phyloP scores from a whole-genome alignment of 2,113 vertebrate genomes.

The Aldabrachelys gigantea region DNA sequence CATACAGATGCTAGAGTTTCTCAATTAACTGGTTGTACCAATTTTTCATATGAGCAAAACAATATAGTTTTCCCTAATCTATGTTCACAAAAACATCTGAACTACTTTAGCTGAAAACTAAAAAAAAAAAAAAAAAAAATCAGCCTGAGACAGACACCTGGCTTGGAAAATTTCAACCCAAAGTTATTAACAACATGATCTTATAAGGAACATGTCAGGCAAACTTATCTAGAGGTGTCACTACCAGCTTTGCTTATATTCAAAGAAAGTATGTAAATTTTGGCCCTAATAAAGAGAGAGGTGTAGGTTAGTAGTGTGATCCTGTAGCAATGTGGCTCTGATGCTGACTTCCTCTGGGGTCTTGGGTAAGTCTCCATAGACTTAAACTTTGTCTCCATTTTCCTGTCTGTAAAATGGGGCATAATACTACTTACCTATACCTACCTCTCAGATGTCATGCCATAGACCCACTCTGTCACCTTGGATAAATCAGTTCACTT shows the following conservation, averaged over 20 bases:
- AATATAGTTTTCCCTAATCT: too few species aligned
- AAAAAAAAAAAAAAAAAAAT: not conserved
- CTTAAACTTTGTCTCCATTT: not conserved
- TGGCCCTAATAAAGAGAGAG: not conserved
- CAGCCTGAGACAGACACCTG: not conserved
- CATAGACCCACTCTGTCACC: not conserved
- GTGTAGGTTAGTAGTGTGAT: not conserved
- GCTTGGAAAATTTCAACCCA: not conserved
- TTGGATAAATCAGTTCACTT: not conserved
- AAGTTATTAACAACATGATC: not conserved
- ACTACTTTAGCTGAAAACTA: not conserved
- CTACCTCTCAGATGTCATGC: not conserved
- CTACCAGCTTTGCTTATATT: not conserved
- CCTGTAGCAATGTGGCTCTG: not conserved
- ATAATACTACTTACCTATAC: not conserved
- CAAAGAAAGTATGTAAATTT: not conserved
- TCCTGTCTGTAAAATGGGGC: not conserved
- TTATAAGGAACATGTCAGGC: accelerated
- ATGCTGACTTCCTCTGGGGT: not conserved
- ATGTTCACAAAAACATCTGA: not conserved
- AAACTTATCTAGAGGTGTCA: not conserved
- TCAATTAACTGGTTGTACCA: accelerated
- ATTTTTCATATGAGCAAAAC: not conserved
- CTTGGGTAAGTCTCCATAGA: not conserved
- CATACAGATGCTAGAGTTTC: not conserved